Conservation (phyloP, 1,140 invertebrate genomes). For the Scaptodrosophila lebanonensis region DNA sequence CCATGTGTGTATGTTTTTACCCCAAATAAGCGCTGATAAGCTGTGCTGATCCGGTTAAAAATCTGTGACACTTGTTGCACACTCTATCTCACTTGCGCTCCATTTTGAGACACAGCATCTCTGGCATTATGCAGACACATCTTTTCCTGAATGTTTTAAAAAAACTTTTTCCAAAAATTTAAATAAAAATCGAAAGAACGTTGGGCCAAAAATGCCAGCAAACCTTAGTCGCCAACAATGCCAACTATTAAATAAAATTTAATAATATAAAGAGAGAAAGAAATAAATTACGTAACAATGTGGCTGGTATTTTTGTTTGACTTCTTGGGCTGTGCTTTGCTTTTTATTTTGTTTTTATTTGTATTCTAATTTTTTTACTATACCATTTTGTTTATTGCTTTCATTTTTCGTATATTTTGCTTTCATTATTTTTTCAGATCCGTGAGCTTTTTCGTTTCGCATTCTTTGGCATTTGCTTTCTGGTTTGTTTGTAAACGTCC, state of each 20-base stretch:
- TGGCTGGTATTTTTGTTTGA: slow-evolving; percentile 52
- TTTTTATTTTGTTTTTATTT: slow-evolving; percentile 31
- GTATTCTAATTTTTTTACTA: slow-evolving; percentile 23
- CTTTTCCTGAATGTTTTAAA: too few species aligned
- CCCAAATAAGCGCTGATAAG: too few species aligned
- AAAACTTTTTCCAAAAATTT: too few species aligned
- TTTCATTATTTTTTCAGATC: slow-evolving; percentile 43
- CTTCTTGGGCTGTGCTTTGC: slow-evolving; percentile 30
- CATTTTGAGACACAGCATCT: too few species aligned
- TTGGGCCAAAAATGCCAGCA: slow-evolving; percentile 13
- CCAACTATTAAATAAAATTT: slow-evolving; percentile 34
- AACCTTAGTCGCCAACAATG: slow-evolving; percentile 5
- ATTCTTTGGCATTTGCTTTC: slow-evolving; percentile 20
- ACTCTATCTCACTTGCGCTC: too few species aligned
- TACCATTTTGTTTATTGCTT: slow-evolving; percentile 33
- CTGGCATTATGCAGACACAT: too few species aligned
- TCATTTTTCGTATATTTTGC: slow-evolving; percentile 23
- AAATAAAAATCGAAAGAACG: too few species aligned
- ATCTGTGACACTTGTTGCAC: too few species aligned
- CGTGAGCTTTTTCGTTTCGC: slow-evolving; percentile 13
- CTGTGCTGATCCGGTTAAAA: too few species aligned
- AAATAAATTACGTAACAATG: slow-evolving; percentile 50
- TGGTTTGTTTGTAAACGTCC: background rate
- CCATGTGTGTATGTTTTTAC: too few species aligned
- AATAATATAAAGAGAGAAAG: background rate